Conservation (phyloP, 35 echinoderm and acorn worm species). For the Diadema setosum region DNA sequence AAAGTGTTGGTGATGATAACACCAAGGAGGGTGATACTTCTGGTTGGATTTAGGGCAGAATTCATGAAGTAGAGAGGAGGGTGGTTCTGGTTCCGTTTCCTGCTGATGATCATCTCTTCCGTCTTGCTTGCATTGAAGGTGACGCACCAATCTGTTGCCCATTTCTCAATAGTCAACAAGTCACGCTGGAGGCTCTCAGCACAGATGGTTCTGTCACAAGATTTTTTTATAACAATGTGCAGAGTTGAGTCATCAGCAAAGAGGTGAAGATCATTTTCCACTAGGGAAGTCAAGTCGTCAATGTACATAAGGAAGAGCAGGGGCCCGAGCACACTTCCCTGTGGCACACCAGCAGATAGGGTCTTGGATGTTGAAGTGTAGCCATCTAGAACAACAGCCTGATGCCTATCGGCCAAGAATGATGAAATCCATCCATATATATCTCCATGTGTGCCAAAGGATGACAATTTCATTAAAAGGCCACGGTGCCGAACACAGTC, state of each 20-base stretch:
- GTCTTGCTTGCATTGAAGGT: too few relatives aligned
- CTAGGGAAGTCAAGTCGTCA: too few relatives aligned
- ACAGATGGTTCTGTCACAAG: neutral
- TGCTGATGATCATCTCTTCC: neutral
- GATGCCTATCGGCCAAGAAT: too few relatives aligned
- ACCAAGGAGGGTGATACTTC: neutral
- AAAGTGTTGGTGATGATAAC: neutral
- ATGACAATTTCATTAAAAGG: too few relatives aligned
- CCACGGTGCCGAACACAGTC: too few relatives aligned
- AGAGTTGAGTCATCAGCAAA: slow-evolving; percentile 5
- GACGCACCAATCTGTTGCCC: neutral
- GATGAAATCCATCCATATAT: too few relatives aligned
- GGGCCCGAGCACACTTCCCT: neutral
- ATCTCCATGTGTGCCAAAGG: too few relatives aligned
- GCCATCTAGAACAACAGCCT: neutral
- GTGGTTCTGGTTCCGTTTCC: neutral
- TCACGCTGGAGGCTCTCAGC: too few relatives aligned
- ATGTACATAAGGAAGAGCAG: too few relatives aligned
- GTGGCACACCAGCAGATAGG: neutral
- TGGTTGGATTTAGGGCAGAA: neutral
- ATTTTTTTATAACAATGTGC: neutral
- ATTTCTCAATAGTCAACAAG: neutral
- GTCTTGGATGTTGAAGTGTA: neutral
- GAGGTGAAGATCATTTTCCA: too few relatives aligned
- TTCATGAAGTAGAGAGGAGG: neutral